Evolutionary conservation across 2,797 vertebrate genomes (phyloP), one percentile per base, ranked within the genome.

Genomic region (Phoxinus dragarum): DNA sequence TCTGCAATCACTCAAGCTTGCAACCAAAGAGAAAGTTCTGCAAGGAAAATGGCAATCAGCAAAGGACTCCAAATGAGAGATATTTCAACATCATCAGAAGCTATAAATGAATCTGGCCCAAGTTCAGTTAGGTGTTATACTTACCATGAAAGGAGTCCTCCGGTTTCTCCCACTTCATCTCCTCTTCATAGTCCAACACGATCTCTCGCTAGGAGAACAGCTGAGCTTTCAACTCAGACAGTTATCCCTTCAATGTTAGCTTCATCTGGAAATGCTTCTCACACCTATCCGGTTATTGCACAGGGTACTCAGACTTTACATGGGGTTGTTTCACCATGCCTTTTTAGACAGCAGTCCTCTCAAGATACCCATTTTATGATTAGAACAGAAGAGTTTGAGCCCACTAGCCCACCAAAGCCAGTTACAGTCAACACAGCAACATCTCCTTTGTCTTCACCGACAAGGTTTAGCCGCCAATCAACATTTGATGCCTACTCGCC

Each of bases 211-310:
- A 96, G 95, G 91, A 94, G 94, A 87, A 99, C 97, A 0, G 96
- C 95, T 6, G 98, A 99, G 90, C 97, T 98, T 92, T 99, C 98
- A 66, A 97, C 97, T 0, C 98, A 99, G 90, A 98, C 97, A 0
- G 96, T 97, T 82, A 96, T 90, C 88, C 94, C 94, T 1, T 90
- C 94, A 40, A 79, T 94, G 79, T 86, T 93, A 72, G 90, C 90
- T 86, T 94, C 94, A 4, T 88, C 92, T 40, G 90, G 92, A 16
- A 75, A 93, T 36, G 89, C 92, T 0, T 91, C 94, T 0, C 74
- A 92, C 16, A 85, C 93, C 17, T 96, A 97, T 76, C 94, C 97
- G 68, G 97, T 97, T 91, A 94, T 96, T 89, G 97, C 96, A 0
- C 97, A 98, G 90, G 97, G 96, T 80, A 99, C 98, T 0, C 98